These are phyloP conservation scores for Apistogramma diplotaenia DNA, from an alignment of 2,113 vertebrate species.

Conservation along the genomic window DNA sequence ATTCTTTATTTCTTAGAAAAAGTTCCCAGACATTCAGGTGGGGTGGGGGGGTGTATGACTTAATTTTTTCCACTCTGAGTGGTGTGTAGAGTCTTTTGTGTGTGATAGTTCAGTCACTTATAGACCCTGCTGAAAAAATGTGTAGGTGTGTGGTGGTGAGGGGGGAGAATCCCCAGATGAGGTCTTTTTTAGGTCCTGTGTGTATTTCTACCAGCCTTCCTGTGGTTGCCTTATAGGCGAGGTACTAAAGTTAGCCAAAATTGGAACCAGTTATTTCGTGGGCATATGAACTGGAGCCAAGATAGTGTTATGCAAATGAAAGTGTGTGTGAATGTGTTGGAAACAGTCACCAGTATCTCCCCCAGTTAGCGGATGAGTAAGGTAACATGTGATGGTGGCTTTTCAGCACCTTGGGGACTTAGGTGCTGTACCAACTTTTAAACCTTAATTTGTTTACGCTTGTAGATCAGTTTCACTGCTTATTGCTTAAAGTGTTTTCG, in stretches of 20 bases:
- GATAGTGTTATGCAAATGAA: constrained; percentile 21
- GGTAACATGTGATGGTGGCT: constrained; percentile 27
- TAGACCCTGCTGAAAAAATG: constrained; percentile 40
- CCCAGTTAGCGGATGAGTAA: constrained; percentile 25
- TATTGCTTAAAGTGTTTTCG: not conserved
- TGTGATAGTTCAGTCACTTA: constrained; percentile 57
- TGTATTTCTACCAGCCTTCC: constrained; percentile 21
- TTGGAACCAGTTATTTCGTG: not conserved
- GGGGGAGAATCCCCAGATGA: constrained; percentile 67
- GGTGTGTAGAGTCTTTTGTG: constrained; percentile 40
- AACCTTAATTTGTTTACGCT: constrained; percentile 5
- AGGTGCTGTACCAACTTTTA: constrained; percentile 6
- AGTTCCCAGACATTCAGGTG: constrained; percentile 60
- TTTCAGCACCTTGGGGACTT: constrained; percentile 3
- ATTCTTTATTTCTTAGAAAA: constrained; percentile 50
- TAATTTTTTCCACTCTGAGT: constrained; percentile 69
- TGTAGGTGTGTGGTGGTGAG: constrained; percentile 42
- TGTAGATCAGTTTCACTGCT: not conserved
- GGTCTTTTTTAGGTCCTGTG: constrained; percentile 36
- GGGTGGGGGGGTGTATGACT: constrained; percentile 64
- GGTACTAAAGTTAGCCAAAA: constrained; percentile 22
- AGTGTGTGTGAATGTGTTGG: not conserved
- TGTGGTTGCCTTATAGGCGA: constrained; percentile 27
- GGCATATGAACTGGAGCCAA: not conserved
- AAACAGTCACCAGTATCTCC: constrained; percentile 32